Evolutionary conservation across 1,140 invertebrate genomes (phyloP).

Genomic region (Tetramorium simillimum): DNA sequence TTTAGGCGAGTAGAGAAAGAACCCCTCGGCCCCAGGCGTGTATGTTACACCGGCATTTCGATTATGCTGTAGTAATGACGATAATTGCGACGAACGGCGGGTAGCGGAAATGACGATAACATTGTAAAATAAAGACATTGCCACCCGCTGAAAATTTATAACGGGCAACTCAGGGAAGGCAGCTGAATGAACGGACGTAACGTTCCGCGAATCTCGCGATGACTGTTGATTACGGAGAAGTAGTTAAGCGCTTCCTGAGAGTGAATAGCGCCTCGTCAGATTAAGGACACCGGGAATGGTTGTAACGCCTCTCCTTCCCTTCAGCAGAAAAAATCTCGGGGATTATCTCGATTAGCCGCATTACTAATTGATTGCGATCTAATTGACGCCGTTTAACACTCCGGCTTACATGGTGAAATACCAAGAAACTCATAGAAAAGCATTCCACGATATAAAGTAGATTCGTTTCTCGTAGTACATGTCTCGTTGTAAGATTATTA

Average conservation of each 20-base stretch:
- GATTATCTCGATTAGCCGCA: slow-evolving; percentile 37
- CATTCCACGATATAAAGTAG: neutral
- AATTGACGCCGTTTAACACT: slow-evolving; percentile 27
- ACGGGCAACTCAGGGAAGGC: neutral
- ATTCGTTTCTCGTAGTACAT: neutral
- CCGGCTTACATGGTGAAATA: neutral
- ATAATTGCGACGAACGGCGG: slow-evolving; percentile 48
- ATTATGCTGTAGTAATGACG: slow-evolving; percentile 28
- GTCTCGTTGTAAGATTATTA: neutral
- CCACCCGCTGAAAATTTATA: neutral
- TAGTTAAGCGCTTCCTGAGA: slow-evolving; percentile 40
- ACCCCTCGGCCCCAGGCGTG: neutral
- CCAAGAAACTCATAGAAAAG: neutral
- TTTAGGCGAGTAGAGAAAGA: neutral
- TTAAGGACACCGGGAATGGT: slow-evolving; percentile 1
- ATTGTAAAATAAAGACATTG: slow-evolving; percentile 36
- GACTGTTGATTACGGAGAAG: slow-evolving; percentile 52
- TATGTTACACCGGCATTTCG: slow-evolving; percentile 38
- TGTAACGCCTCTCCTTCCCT: neutral
- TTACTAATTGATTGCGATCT: slow-evolving; percentile 34
- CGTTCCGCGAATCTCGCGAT: slow-evolving; percentile 47
- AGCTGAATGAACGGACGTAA: slow-evolving; percentile 39
- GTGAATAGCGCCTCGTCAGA: slow-evolving; percentile 38
- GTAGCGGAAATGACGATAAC: slow-evolving; percentile 34
- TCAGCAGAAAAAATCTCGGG: neutral